Conservation (phyloP, 2,888 invertebrate species). For the Dynastes hyllus region DNA sequence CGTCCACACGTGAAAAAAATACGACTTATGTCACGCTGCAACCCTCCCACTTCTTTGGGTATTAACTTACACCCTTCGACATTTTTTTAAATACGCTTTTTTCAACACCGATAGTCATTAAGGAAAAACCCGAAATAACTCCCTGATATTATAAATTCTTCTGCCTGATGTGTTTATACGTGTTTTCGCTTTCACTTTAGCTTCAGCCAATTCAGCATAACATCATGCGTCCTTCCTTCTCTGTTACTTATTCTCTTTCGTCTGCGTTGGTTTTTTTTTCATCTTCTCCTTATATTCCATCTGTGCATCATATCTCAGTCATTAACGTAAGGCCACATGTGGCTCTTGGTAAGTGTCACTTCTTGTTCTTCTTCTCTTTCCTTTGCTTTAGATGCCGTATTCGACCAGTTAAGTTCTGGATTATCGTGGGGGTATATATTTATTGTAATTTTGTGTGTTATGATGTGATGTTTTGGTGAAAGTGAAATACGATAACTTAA, state of each 20-base stretch:
- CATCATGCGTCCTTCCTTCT: background rate
- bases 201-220: background rate
- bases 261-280: conserved; percentile 35
- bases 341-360: conserved; percentile 62
- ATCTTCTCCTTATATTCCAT: conserved; percentile 27
- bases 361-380: background rate
- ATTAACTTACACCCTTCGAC: conserved; percentile 45
- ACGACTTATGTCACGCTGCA: background rate
- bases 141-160: background rate
- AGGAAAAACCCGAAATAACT: conserved; percentile 49
- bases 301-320: conserved; percentile 62
- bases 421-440: too few relatives aligned
- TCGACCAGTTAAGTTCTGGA: conserved; percentile 6
- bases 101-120: conserved; percentile 41
- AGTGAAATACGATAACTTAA: too few relatives aligned
- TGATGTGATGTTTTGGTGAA: too few relatives aligned
- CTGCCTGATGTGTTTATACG: too few relatives aligned
- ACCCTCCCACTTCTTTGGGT: conserved; percentile 12
- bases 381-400: background rate
- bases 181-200: too few relatives aligned
- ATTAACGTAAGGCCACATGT: conserved; percentile 67
- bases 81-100: conserved; percentile 24
- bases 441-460: too few relatives aligned
- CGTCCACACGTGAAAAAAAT: conserved; percentile 3
- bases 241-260: background rate